Conservation (phyloP, 53 echinoderm and acorn worm species). For the Patiria pectinifera region DNA sequence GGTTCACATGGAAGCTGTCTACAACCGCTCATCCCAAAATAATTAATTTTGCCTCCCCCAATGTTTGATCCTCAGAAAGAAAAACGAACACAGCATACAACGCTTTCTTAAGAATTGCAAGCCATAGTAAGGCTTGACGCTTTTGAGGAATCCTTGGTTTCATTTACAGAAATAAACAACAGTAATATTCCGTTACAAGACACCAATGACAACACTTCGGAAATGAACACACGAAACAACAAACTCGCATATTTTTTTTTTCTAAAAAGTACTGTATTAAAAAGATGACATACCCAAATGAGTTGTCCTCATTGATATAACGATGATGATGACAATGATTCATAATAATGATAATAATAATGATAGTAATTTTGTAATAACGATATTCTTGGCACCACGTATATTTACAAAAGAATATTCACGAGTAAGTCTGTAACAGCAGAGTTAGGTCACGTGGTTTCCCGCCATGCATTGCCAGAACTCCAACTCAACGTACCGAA, state of each 20-base stretch:
- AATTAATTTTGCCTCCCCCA: no score
- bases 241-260: constrained; percentile 40
- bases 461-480: constrained; percentile 34
- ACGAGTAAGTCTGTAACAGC: constrained; percentile 12
- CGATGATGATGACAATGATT: constrained; percentile 45
- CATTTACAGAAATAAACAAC: no score
- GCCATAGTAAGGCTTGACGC: no score
- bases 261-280: constrained; percentile 93
- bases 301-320: constrained; percentile 66
- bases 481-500: background rate
- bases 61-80: no score
- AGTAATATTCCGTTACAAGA: background rate
- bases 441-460: constrained; percentile 23
- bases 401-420: constrained; percentile 72
- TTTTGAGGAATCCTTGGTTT: no score
- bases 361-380: background rate
- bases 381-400: constrained; percentile 74
- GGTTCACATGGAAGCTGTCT: no score
- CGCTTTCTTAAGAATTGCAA: no score
- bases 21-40: no score
- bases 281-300: constrained; percentile 81
- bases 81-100: no score
- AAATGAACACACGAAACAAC: constrained; percentile 48
- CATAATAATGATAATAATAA: constrained; percentile 31
- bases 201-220: background rate